Percentiles rank a stretch among this genome's conserved stretches.
Conservation (phyloP, 2,888 invertebrate species). For the Pycnomerus fuliginosus region DNA sequence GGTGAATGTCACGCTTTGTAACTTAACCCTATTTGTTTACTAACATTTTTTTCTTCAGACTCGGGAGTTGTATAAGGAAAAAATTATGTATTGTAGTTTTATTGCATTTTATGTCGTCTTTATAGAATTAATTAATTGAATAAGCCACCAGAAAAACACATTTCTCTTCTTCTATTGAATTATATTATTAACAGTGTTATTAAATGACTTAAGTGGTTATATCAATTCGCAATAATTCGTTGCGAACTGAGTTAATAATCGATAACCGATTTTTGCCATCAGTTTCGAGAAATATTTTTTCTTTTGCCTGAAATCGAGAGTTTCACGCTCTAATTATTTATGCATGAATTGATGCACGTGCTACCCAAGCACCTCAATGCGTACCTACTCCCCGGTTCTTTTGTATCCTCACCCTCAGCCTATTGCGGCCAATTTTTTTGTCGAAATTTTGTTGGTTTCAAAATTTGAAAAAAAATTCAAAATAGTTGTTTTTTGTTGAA, state of each 20-base stretch:
- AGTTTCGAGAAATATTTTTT: slow-evolving; percentile 11
- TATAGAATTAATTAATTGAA: too few species aligned
- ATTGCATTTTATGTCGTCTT: too few species aligned
- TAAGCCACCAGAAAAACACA: too few species aligned
- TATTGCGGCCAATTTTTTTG: too few species aligned
- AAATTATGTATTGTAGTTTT: too few species aligned
- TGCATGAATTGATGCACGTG: slow-evolving; percentile 38
- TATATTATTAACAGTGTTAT: slow-evolving; percentile 20
- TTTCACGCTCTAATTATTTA: slow-evolving; percentile 31
- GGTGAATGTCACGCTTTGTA: slow-evolving; percentile 8
- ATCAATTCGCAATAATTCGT: slow-evolving; percentile 17
- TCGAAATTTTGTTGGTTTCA: too few species aligned
- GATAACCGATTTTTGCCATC: slow-evolving; percentile 12
- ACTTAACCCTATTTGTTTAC: slow-evolving; percentile 23
- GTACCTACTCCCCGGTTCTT: slow-evolving; percentile 21
- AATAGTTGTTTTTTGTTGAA: too few species aligned
- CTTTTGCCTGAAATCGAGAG: slow-evolving; percentile 13
- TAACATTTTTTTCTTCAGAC: slow-evolving; percentile 14
- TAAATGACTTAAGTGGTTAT: slow-evolving; percentile 15
- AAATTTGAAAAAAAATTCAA: too few species aligned
- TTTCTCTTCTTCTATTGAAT: slow-evolving; percentile 6
- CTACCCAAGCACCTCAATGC: slow-evolving; percentile 27
- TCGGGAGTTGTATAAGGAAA: too few species aligned
- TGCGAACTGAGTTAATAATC: slow-evolving; percentile 18
- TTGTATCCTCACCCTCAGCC: too few species aligned